Conservation (phyloP, 1,140 invertebrate species). For the Uloborus diversus region DNA sequence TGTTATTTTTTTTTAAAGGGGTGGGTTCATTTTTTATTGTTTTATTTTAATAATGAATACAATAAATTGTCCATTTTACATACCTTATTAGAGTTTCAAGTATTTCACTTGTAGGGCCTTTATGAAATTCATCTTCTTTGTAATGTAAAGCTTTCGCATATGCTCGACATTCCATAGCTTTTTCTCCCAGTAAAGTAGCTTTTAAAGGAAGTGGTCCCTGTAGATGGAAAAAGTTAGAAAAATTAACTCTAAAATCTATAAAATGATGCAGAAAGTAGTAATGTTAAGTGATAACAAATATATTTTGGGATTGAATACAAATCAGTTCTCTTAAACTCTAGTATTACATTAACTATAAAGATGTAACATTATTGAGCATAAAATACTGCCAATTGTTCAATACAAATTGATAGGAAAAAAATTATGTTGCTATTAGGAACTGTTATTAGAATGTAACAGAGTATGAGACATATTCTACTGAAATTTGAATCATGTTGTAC, state of each 20-base stretch:
- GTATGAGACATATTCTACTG: too few species aligned
- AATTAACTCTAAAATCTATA: neutral
- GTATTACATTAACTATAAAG: neutral
- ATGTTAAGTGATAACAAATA: neutral
- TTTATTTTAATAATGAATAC: too few species aligned
- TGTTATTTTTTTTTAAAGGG: too few species aligned
- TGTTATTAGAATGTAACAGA: too few species aligned
- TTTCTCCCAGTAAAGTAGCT: slow-evolving; percentile 75
- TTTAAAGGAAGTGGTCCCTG: slow-evolving; percentile 90
- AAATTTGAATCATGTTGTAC: too few species aligned
- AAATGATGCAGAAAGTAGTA: neutral
- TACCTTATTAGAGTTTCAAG: slow-evolving; percentile 88
- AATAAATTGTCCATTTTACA: too few species aligned
- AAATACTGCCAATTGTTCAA: too few species aligned
- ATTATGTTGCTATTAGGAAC: too few species aligned
- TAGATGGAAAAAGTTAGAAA: slow-evolving; percentile 1
- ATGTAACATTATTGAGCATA: too few species aligned
- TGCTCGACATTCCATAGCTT: slow-evolving; percentile 75
- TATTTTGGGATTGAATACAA: neutral
- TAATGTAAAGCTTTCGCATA: slow-evolving; percentile 98
- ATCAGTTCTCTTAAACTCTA: neutral
- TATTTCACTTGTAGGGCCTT: slow-evolving; percentile 75
- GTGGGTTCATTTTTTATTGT: too few species aligned
- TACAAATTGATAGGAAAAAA: too few species aligned
- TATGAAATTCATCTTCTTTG: slow-evolving; percentile 95